These are phyloP conservation scores for Ischnus inquisitorius DNA, from an alignment of 2,888 invertebrate species.

Conservation along the genomic window DNA sequence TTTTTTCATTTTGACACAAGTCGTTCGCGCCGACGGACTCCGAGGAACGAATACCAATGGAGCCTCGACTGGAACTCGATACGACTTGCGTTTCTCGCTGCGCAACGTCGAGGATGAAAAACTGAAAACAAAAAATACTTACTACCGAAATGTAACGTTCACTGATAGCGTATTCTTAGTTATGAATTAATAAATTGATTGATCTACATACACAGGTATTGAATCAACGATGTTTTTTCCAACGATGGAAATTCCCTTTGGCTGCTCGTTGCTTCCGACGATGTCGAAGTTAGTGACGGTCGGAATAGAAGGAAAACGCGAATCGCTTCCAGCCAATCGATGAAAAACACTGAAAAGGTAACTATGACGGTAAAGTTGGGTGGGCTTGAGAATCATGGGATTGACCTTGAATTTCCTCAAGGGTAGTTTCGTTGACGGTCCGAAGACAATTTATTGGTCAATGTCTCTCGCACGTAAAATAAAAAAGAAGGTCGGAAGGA, in stretches of 20 bases:
- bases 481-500: too few species aligned
- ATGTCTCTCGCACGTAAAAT: too few species aligned
- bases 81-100: slow-evolving; percentile 54
- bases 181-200: slow-evolving; percentile 71
- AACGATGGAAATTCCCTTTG: neutral
- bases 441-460: too few species aligned
- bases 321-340: neutral
- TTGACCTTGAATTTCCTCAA: too few species aligned
- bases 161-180: slow-evolving; percentile 64
- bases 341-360: neutral
- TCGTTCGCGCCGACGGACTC: neutral
- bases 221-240: neutral
- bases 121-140: slow-evolving; percentile 46
- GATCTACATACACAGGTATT: slow-evolving; percentile 65
- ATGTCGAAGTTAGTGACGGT: neutral
- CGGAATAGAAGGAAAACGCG: neutral
- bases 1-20: slow-evolving; percentile 5
- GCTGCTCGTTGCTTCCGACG: neutral
- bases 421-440: too few species aligned
- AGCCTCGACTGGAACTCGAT: slow-evolving; percentile 53
- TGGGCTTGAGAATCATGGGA: too few species aligned
- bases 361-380: too few species aligned
- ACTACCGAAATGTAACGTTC: slow-evolving; percentile 68
- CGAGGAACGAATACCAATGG: slow-evolving; percentile 27
- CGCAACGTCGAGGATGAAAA: slow-evolving; percentile 55